Base-by-base conservation (phyloP, 2,113 vertebrate species). In the Periophthalmodon schlosseri region DNA sequence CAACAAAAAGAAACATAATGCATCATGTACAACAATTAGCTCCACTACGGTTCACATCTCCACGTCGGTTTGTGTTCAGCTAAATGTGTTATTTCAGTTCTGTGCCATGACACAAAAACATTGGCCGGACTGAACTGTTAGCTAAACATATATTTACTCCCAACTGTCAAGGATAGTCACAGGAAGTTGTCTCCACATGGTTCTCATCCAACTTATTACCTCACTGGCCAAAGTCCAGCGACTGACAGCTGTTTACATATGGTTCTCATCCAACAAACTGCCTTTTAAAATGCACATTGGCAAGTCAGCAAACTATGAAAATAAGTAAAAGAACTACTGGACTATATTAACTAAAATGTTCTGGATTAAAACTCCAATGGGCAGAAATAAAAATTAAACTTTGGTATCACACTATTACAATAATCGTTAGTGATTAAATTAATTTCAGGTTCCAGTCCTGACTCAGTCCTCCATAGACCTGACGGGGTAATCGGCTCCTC, bases 401-500 rank as follows among this genome's bases (percentile, higher is more conserved):
- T 20, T 57, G 36, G 36, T n/a, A 58, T 50, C n/a, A 14, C 50
- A 58, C 3, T 46, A 49, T 49, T n/a, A 69, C 9, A 65, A 4
- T 68, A 24, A 68, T 46, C 49, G 44, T 44, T 44, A 49, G 58
- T 33, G 60, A 34, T 63, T 63, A 63, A 63, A 33, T 63, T 34
- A 63, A 63, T 44, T 36, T 12, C 8, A 15, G n/a, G 66, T 46
- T 49, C 66, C 44, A 23, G 66, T 68, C 49, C 34, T 68, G 21
- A 47, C n/a, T 16, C 23, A 24, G 21, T 68, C 23, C 52, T 64
- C 36, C 15, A 47, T 39, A 80, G 44, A n/a, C 69, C 21, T 36
- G 34, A 67, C 10, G 14, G 63, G 70, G 72, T 58, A 78, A 64
- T 66, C 66, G 75, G 52, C 47, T 39, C 46, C 69, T 52, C 36